phyloP scores from a whole-genome alignment of 2,888 invertebrate species.

The Hypomecis atomaria region DNA sequence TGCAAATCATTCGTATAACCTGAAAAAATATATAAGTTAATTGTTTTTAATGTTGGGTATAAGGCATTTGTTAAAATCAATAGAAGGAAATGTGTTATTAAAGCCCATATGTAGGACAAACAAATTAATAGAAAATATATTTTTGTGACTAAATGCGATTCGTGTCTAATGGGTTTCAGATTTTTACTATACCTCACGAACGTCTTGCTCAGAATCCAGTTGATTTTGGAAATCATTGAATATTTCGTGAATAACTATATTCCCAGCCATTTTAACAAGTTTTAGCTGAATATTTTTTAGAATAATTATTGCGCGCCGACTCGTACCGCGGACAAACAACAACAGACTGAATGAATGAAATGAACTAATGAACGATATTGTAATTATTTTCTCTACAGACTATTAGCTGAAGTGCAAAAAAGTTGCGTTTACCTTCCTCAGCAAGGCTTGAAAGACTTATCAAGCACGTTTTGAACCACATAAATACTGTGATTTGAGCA shows the following conservation, averaged over 20 bases:
- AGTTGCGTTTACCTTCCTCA: no score
- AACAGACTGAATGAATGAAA: no score
- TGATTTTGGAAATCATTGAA: constrained; percentile 90
- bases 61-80: neutral
- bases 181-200: constrained; percentile 88
- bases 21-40: constrained; percentile 54
- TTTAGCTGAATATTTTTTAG: neutral
- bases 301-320: neutral
- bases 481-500: no score
- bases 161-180: neutral
- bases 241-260: constrained; percentile 29
- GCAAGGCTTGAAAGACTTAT: no score
- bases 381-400: no score
- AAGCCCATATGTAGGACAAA: constrained; percentile 1
- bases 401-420: no score
- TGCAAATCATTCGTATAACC: constrained; percentile 88
- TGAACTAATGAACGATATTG: no score
- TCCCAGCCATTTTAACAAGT: constrained; percentile 26
- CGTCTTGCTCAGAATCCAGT: constrained; percentile 91
- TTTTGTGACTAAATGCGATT: neutral
- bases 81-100: neutral
- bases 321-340: no score
- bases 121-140: neutral
- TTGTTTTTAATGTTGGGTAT: neutral
- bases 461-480: no score